These are phyloP conservation scores for Erythrocercus mccallii DNA, from an alignment of 2,113 vertebrate genomes.

Conservation along the genomic window DNA sequence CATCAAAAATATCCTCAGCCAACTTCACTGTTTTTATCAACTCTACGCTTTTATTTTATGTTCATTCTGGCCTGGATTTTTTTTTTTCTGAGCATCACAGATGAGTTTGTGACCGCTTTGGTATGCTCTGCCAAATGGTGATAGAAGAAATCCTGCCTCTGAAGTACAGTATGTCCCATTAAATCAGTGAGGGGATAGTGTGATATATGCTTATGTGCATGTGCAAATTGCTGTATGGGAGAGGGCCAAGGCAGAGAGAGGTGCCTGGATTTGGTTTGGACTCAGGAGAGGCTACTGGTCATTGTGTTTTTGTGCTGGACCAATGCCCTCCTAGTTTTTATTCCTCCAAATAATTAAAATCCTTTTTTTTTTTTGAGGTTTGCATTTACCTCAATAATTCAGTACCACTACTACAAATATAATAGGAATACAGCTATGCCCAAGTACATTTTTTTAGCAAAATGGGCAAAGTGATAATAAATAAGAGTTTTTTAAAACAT, in stretches of 20 bases:
- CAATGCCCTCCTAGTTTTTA: background rate
- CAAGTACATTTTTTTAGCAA: background rate
- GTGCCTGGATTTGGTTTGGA: background rate
- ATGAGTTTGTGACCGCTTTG: background rate
- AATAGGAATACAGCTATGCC: background rate
- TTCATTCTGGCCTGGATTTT: background rate
- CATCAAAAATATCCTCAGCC: conserved; percentile 7
- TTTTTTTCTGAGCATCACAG: background rate
- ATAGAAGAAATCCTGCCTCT: background rate
- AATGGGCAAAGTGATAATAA: background rate
- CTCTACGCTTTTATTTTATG: background rate
- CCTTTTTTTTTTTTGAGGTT: background rate
- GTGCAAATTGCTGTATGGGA: background rate
- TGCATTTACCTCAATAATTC: background rate
- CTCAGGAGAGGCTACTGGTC: background rate
- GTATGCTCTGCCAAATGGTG: background rate
- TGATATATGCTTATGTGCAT: background rate
- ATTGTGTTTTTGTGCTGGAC: background rate
- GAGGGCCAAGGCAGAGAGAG: background rate
- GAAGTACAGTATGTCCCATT: background rate
- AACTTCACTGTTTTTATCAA: conserved; percentile 9
- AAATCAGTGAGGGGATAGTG: background rate
- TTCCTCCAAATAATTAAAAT: background rate
- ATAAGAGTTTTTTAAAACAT: background rate
- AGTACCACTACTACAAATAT: background rate